Evolutionary conservation across 2,113 vertebrate genomes (phyloP), one percentile per base, ranked within the genome.

Genomic region (Ictalurus furcatus): DNA sequence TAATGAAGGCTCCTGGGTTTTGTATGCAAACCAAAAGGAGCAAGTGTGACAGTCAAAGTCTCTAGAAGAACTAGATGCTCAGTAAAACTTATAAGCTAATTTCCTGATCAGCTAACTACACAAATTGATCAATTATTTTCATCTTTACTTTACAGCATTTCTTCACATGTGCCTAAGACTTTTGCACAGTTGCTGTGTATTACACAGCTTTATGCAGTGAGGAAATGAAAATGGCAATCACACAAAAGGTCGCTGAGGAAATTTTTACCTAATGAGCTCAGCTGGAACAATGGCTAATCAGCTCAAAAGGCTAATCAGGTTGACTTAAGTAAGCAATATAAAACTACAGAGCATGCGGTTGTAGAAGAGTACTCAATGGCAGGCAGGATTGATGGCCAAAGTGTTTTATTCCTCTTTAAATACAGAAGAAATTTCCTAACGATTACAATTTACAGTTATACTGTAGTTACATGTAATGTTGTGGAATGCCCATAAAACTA

Each of bases 251-350:
- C 80, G 4, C 56, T 59, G 30, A 83, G 80, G 56, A 59, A 23
- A 83, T 37, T 25, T 82, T 83, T 19, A 34, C 48, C 9, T 59
- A 61, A 83, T 37, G 28, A 83, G 80, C 80, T 37, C 30, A 61
- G 80, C 54, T 37, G 30, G 56, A 61, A 83, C 8, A 83, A 82
- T 82, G 54, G 80, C 80, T 82, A 82, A 59, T 82, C 80, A 82
- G 80, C 80, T 82, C 80, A 83, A 83, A 48, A 83, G 56, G 80
- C 56, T 83, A 83, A 83, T 83, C 56, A 59, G 56, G 56, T 83
- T 83, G 80, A 37, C 80, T 83, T 83, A 83, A 81, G 30, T 58
- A 19, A 58, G 54, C 54, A 81, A 8, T 30, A 34, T 16, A 34
- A 58, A 81, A 61, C n/a, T 13, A 61, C 7, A 82, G 56, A 61